Evolutionary conservation across 2,797 vertebrate species (phyloP).

Genomic region (Huso huso): DNA sequence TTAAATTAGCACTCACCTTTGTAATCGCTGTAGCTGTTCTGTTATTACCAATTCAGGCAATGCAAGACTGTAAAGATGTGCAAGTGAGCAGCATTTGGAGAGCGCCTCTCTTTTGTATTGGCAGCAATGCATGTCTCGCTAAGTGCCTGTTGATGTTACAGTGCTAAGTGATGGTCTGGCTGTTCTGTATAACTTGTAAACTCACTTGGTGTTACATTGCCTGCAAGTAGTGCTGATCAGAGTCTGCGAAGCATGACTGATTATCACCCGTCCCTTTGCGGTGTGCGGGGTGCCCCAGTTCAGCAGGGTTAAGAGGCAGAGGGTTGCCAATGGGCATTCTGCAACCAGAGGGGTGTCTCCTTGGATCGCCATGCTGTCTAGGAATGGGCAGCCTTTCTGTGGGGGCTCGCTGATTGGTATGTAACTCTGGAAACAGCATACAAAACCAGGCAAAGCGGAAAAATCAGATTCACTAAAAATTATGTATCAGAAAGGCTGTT

Average conservation of each 20-base stretch:
- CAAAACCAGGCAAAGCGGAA: not conserved
- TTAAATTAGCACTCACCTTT: too few species aligned
- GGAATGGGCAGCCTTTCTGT: slow-evolving; percentile 29
- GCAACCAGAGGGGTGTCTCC: slow-evolving; percentile 38
- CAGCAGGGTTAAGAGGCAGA: slow-evolving; percentile 31
- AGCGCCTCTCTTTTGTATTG: too few species aligned
- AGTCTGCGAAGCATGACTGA: not conserved
- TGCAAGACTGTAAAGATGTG: too few species aligned
- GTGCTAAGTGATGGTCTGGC: not conserved
- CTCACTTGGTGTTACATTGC: too few species aligned
- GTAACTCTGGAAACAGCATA: slow-evolving; percentile 2
- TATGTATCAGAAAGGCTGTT: not conserved
- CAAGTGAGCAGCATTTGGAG: too few species aligned
- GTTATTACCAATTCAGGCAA: too few species aligned
- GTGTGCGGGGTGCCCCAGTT: slow-evolving; percentile 50
- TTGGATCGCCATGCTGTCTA: slow-evolving; percentile 49
- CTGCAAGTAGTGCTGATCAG: too few species aligned
- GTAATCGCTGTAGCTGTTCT: too few species aligned
- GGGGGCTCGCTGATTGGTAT: slow-evolving; percentile 45
- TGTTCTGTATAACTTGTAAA: not conserved
- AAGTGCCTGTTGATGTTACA: not conserved
- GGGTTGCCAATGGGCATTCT: slow-evolving; percentile 31
- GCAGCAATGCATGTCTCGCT: too few species aligned
- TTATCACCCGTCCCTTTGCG: slow-evolving; percentile 20
- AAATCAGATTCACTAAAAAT: not conserved